Base-by-base conservation (phyloP, 2,797 vertebrate genomes). In the Tympanoctomys barrerae region DNA sequence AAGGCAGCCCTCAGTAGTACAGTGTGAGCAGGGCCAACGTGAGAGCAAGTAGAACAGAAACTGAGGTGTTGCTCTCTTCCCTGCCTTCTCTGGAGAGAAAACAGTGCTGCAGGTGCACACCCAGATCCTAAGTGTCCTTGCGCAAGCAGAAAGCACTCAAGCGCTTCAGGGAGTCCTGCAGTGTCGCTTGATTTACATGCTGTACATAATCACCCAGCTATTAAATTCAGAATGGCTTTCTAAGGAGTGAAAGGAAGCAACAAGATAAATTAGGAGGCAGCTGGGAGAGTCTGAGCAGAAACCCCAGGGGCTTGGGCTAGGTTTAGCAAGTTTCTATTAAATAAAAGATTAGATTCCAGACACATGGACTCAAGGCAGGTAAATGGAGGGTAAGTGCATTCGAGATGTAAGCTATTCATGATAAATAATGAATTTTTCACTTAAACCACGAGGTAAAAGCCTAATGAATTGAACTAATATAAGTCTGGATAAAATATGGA, bases 71-170 rank as follows among this genome's bases (percentile, higher is more conserved):
- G 49, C 46, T 11, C 18, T 59, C 14, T 13, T 1, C 6, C n/a
- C 16, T 16, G 10, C 12, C 57, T 62, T 22, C 21, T 62, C 21
- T 33, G 31, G 19, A 78, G 36, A 9, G 42, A 31, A 80, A 42
- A 11, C 0, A 28, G 39, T 5, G 31, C 62, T 19, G 11, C 33
- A n/a, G 7, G 0, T 24, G 28, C 6, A 24, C 28, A 24, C n/a
- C 57, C 52, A 49, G 54, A 31, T 36, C 8, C 3, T 1, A 26
- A 1, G 7, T 1, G 22, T 13, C 26, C 7, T 16, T 33, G 3
- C 1, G 12, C 11, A 64, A 42, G 57, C 22, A 16, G n/a, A 9
- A 33, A 57, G 31, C 46, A 9, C 16, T 1, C 0, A 2, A 5
- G 49, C 5, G 19, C 6, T 13, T 14, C 4, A 1, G 46, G 68